Evolutionary conservation across 2,888 invertebrate genomes (phyloP).

Genomic region (Pseudeuparius sepicola): DNA sequence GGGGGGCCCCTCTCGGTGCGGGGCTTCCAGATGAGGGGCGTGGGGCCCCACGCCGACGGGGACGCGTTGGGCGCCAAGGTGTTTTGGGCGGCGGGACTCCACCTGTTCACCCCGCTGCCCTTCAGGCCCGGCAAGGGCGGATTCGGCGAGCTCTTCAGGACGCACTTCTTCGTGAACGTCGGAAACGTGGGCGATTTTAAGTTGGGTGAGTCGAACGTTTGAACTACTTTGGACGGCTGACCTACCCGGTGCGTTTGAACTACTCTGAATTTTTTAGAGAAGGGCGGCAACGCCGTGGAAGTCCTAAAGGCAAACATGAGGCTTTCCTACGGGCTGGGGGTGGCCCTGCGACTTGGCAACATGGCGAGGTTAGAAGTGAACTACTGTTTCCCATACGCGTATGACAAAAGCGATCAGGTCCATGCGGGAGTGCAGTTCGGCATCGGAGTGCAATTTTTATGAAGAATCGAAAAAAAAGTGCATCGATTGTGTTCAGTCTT

Average conservation of each 20-base stretch:
- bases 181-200: slow-evolving; percentile 64
- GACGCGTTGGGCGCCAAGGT: slow-evolving; percentile 64
- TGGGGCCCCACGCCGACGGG: slow-evolving; percentile 74
- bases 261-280: neutral
- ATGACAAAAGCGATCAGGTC: slow-evolving; percentile 52
- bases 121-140: slow-evolving; percentile 70
- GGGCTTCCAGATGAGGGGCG: slow-evolving; percentile 81
- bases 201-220: slow-evolving; percentile 40
- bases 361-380: slow-evolving; percentile 91
- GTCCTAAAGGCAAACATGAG: slow-evolving; percentile 43
- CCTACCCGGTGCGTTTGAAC: too few relatives aligned
- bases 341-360: slow-evolving; percentile 74
- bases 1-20: slow-evolving; percentile 85
- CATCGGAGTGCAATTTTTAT: slow-evolving; percentile 72
- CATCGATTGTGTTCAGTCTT: too few relatives aligned
- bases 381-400: slow-evolving; percentile 70
- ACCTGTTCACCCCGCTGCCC: slow-evolving; percentile 84
- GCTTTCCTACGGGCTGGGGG: slow-evolving; percentile 70
- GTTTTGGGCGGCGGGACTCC: slow-evolving; percentile 80
- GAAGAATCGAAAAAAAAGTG: too few relatives aligned
- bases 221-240: too few relatives aligned
- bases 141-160: slow-evolving; percentile 73
- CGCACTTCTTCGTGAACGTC: slow-evolving; percentile 82
- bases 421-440: slow-evolving; percentile 74
- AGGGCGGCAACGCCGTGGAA: slow-evolving; percentile 19